Conservation (phyloP, 2,888 invertebrate species). For the Tortricodes alternella region DNA sequence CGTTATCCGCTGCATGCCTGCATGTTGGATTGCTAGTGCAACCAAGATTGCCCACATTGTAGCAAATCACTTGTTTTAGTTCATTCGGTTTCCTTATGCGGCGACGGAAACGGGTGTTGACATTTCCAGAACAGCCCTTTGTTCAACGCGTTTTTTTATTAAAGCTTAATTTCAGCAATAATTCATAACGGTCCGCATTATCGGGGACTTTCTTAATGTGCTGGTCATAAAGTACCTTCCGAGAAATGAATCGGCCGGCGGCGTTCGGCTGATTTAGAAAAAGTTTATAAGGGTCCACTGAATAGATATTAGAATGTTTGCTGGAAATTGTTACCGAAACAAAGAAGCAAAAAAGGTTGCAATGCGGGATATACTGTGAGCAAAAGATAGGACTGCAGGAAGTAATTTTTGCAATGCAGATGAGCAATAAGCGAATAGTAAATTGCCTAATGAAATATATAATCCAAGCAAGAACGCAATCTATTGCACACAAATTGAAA, state of each 20-base stretch:
- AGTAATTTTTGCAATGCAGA: constrained; percentile 25
- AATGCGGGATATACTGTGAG: constrained; percentile 40
- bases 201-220: constrained; percentile 32
- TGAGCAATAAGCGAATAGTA: background rate
- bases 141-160: constrained; percentile 46
- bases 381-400: constrained; percentile 14
- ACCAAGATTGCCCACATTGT: constrained; percentile 45
- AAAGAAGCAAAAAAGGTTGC: constrained; percentile 50
- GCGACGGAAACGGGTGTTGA: constrained; percentile 65
- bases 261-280: constrained; percentile 30
- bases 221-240: constrained; percentile 27
- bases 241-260: constrained; percentile 19
- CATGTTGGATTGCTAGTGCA: constrained; percentile 18
- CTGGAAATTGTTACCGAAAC: constrained; percentile 54
- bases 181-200: constrained; percentile 35
- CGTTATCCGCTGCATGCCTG: constrained; percentile 22
- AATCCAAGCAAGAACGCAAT: too few relatives aligned
- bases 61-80: constrained; percentile 63
- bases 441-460: too few relatives aligned
- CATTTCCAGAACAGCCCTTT: constrained; percentile 73
- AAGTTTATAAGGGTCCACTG: constrained; percentile 46
- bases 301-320: constrained; percentile 57
- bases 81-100: constrained; percentile 63
- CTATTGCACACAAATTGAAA: too few relatives aligned
- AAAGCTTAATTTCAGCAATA: constrained; percentile 18